These are phyloP conservation scores for Eremophila alpestris DNA, from an alignment of 2,797 vertebrate species.

Conservation along the genomic window DNA sequence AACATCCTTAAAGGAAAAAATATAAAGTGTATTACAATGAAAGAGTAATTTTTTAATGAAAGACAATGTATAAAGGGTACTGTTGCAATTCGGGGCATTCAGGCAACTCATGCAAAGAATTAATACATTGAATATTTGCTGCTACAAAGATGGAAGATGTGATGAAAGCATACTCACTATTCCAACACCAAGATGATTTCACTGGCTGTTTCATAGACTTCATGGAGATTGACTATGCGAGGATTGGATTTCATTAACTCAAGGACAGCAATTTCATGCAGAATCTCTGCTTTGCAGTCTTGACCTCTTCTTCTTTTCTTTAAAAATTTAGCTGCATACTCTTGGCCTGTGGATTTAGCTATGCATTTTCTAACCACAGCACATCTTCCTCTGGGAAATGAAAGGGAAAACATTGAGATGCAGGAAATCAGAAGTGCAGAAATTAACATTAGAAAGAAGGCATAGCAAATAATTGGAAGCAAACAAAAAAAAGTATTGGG, in stretches of 20 bases:
- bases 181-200: constrained; percentile 92
- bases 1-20: background rate
- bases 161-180: constrained; percentile 85
- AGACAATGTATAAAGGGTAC: background rate
- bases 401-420: background rate
- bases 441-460: background rate
- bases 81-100: background rate
- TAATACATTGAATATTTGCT: background rate
- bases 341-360: constrained; percentile 91
- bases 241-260: constrained; percentile 85
- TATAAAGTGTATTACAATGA: background rate
- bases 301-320: constrained; percentile 91
- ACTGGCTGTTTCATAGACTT: constrained; percentile 89
- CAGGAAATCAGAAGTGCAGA: background rate
- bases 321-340: constrained; percentile 93
- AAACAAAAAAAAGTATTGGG: background rate
- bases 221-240: constrained; percentile 88
- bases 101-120: background rate
- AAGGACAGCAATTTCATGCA: constrained; percentile 94
- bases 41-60: background rate
- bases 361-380: constrained; percentile 93
- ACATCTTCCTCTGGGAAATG: constrained; percentile 86
- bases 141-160: background rate
- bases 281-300: constrained; percentile 90
- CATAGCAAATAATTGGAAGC: background rate